phyloP scores from a whole-genome alignment of 2,888 invertebrate species.

The Caenorhabditis virilis region DNA sequence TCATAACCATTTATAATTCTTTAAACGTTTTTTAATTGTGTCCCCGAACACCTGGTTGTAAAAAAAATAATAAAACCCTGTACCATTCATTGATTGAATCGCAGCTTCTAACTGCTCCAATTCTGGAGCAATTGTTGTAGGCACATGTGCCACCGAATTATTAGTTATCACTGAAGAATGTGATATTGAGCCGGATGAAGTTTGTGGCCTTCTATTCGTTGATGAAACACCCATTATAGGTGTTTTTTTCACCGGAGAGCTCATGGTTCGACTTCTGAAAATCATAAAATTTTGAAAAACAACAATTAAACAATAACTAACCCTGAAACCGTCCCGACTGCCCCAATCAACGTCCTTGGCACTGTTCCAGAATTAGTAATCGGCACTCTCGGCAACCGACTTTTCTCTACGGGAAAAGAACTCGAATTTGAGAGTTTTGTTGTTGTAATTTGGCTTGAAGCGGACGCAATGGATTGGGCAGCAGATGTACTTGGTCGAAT shows the following conservation, averaged over 20 bases:
- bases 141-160: neutral
- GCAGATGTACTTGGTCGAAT: neutral
- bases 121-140: constrained; percentile 23
- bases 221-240: constrained; percentile 48
- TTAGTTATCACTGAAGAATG: constrained; percentile 21
- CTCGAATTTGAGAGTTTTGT: constrained; percentile 37
- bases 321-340: constrained; percentile 1
- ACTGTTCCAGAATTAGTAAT: constrained; percentile 12
- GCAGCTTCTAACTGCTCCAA: constrained; percentile 46
- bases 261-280: constrained; percentile 14
- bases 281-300: too few relatives aligned
- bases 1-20: neutral
- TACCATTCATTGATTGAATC: constrained; percentile 41
- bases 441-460: constrained; percentile 2
- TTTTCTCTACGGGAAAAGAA: constrained; percentile 41
- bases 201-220: constrained; percentile 29
- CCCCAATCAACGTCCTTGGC: constrained; percentile 17
- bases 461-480: constrained; percentile 3
- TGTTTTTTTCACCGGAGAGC: constrained; percentile 47
- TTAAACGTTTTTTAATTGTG: neutral
- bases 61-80: neutral
- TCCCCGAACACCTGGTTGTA: neutral
- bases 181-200: constrained; percentile 12
- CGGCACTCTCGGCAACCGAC: constrained; percentile 37
- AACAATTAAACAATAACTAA: too few relatives aligned